Evolutionary conservation across 2,113 vertebrate species (phyloP), one percentile per base, ranked within the genome.

Genomic region (Mesoclemmys tuberculata): DNA sequence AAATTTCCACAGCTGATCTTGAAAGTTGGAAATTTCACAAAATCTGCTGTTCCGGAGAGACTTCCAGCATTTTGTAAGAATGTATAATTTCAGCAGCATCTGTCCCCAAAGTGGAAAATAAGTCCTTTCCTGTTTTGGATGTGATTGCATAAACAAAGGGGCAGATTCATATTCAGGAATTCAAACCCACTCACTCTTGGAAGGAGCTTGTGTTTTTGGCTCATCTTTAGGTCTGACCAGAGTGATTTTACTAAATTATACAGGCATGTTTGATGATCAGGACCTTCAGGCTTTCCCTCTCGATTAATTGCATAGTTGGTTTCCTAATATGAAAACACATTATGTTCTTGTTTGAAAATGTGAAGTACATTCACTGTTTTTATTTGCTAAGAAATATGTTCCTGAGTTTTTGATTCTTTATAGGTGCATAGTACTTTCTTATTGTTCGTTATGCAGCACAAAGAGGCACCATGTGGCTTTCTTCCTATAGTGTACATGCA

Each of bases 381-480:
- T 89, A 52, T 52, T 89, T 41, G 11, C 21, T 75, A 41, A 89
- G 74, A 96, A 92, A 89, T 93, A 74, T 6, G 84, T 89, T 24
- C 77, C 46, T 84, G 26, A 81, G 31, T 83, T 80, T 90, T 96
- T 94, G 82, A 84, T 96, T 88, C 86, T 95, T 68, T 91, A 92
- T 52, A 87, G 81, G 71, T 88, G 87, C 35, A 24, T 52, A 74
- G 82, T n/a, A 80, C 18, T 91, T 92, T 95, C 54, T 89, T 85
- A 10, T 95, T 94, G 79, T 91, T 71, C 48, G 61, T 91, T 77
- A 84, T 14, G 83, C 54, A 95, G 75, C 48, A 96, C 94, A 29
- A 92, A 91, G 58, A 64, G 88, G 54, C 61, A 68, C 49, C 64
- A 94, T 93, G 51, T 86, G 51, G 56, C 87, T 96, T 94, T 82